A percentile compares a stretch with the other conserved stretches of the same genome.
Evolutionary conservation across 2,888 invertebrate genomes (phyloP).

Genomic region (Callyntrura sp.): DNA sequence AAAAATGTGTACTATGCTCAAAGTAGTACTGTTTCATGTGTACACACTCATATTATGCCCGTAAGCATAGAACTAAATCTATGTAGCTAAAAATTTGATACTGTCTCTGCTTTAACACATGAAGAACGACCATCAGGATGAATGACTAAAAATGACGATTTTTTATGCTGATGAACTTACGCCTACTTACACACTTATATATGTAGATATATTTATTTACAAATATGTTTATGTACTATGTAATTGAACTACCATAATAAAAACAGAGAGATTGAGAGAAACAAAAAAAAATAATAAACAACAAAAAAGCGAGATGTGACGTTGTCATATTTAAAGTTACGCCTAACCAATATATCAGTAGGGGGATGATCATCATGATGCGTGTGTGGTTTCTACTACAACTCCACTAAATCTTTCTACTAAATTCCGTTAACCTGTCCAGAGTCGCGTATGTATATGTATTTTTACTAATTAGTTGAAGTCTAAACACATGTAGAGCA

Average conservation of each 20-base stretch:
- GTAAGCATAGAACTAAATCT: constrained; percentile 20
- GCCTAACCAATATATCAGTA: not conserved
- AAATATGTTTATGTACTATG: constrained; percentile 23
- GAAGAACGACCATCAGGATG: constrained; percentile 33
- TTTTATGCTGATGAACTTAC: no score
- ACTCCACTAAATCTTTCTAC: constrained; percentile 20
- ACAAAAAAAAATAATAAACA: constrained; percentile 62
- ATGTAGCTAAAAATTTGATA: constrained; percentile 69
- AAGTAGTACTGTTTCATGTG: constrained; percentile 19
- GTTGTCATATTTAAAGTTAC: constrained; percentile 2
- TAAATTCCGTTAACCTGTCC: constrained; percentile 39
- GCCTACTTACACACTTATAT: not conserved
- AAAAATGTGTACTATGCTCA: constrained; percentile 38
- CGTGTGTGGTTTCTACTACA: not conserved
- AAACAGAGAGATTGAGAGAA: constrained; percentile 71
- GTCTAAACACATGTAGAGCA: constrained; percentile 37
- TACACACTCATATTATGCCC: not conserved
- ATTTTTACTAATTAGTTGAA: no score
- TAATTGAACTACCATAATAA: constrained; percentile 69
- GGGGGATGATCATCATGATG: constrained; percentile 15
- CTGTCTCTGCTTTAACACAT: constrained; percentile 71
- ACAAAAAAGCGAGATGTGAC: constrained; percentile 62
- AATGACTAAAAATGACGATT: constrained; percentile 64
- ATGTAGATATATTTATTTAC: constrained; percentile 35
- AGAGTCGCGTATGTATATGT: no score